Evolutionary conservation across 2,113 vertebrate genomes (phyloP), one percentile per base, ranked within the genome.

Genomic region (Scophthalmus maximus): DNA sequence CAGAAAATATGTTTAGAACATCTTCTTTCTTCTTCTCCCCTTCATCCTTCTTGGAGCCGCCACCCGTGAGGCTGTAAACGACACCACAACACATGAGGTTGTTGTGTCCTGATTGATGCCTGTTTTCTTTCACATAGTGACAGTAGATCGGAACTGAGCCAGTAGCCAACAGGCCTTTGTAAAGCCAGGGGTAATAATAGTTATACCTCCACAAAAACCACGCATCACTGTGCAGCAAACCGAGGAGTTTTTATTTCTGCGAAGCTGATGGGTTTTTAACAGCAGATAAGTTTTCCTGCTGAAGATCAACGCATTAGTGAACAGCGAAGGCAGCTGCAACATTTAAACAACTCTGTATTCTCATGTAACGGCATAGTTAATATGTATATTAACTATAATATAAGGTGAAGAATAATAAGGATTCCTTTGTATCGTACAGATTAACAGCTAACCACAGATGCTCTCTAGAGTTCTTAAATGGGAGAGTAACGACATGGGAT

Each of bases 1-100:
- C 95, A 6, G 98, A 99, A 92, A 99, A 99, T 69, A 99, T 95
- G 78, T 99, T 98, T 11, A 99, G 91, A 81, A 95, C 69, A 30
- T 97, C 95, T 23, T 88, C 92, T 89, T 94, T 94, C 72, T 91
- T 94, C 67, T 93, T 92, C 25, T 94, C 87, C 0, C 60, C 85
- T 2, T 93, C 86, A 7, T 94, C 91, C 62, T 87, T 64, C 86
- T 89, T 88, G 25, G 91, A 89, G 29, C 85, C 91, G 62, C 94
- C 92, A 68, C 95, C 94, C 78, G 96, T 92, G 85, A 95, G 92
- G 89, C 97, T 99, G 90, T 46, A 81, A 85, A 71, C 65, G 49
- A 83, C 36, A 59, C 50, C 42, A 53, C 52, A 26, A 82, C 26
- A 62, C 38, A 25, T 64, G 53, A 80, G 73, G 8, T 27, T 23